Conservation (phyloP, 2,888 invertebrate genomes). For the Oscheius sp. region DNA sequence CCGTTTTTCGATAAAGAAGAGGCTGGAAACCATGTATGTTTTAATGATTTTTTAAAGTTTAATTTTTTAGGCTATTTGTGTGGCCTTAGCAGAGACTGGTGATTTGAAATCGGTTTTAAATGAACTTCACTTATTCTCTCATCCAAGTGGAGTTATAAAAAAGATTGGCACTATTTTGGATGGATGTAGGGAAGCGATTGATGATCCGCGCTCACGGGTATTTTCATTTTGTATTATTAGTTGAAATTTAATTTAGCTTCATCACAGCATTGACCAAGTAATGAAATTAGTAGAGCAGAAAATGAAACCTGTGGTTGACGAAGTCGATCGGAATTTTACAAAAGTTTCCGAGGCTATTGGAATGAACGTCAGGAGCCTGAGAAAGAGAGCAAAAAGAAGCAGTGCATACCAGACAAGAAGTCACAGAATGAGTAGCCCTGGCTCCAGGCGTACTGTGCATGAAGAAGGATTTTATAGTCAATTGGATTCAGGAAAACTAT, state of each 20-base stretch:
- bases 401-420: constrained; percentile 1
- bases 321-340: constrained; percentile 25
- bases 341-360: not conserved
- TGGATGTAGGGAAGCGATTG: constrained; percentile 7
- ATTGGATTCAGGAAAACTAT: too few relatives aligned
- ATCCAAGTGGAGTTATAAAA: constrained; percentile 23
- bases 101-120: constrained; percentile 32
- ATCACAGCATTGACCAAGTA: constrained; percentile 9
- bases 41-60: not conserved
- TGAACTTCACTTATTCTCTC: constrained; percentile 2
- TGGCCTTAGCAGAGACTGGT: constrained; percentile 21
- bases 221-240: not conserved
- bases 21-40: constrained; percentile 8
- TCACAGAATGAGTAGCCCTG: not conserved
- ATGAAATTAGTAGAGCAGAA: constrained; percentile 20
- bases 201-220: constrained; percentile 32
- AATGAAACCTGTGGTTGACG: constrained; percentile 20
- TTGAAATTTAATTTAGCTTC: constrained; percentile 2
- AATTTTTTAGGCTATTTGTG: constrained; percentile 23
- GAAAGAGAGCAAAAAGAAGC: not conserved
- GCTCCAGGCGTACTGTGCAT: too few relatives aligned
- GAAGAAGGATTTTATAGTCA: too few relatives aligned
- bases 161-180: constrained; percentile 11
- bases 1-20: constrained; percentile 27
- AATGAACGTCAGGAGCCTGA: not conserved